phyloP scores from a whole-genome alignment of 2,113 vertebrate species.

The Cottus gobio region DNA sequence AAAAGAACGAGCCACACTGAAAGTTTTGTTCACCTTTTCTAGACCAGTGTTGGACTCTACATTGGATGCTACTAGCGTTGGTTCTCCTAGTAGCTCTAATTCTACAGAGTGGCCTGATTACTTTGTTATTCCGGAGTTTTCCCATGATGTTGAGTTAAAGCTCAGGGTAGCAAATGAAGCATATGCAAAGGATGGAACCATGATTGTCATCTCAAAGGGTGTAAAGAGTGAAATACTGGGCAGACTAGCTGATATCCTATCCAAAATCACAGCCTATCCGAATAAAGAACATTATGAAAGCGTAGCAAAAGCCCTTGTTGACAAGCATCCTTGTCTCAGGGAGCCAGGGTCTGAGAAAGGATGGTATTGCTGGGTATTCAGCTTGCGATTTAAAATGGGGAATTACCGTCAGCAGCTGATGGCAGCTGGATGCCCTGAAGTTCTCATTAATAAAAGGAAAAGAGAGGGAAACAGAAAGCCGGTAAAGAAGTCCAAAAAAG shows the following conservation, averaged over 20 bases:
- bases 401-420: neutral
- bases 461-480: neutral
- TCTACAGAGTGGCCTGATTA: no score
- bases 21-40: no score
- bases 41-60: no score
- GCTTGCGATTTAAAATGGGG: no score
- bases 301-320: neutral
- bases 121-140: neutral
- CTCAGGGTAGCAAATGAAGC: neutral
- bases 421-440: constrained; percentile 1
- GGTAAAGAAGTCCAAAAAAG: neutral
- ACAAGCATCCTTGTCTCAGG: neutral
- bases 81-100: no score
- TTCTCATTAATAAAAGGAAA: neutral
- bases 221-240: neutral
- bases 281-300: neutral
- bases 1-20: no score
- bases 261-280: neutral
- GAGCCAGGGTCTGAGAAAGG: no score
- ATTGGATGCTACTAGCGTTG: no score
- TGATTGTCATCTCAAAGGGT: neutral
- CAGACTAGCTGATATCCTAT: neutral
- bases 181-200: neutral
- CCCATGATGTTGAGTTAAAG: neutral
- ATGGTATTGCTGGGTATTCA: no score